Conservation (phyloP, 2,888 invertebrate species). For the Sussaba pulchella region DNA sequence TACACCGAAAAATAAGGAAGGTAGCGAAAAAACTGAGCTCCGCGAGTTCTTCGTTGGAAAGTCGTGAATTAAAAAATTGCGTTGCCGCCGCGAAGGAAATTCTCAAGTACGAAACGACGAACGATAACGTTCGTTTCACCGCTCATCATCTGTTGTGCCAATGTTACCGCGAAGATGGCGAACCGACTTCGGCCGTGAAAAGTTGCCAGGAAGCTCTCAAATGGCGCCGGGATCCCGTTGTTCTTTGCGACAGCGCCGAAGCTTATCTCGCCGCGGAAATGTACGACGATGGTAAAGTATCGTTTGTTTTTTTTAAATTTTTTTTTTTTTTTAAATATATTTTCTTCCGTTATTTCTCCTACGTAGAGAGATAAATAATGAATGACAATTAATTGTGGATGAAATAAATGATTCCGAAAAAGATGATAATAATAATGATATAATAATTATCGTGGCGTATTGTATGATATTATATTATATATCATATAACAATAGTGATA, state of each 20-base stretch:
- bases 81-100: conserved; percentile 89
- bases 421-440: no score
- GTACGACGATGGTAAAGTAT: conserved; percentile 92
- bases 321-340: conserved; percentile 18
- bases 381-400: no score
- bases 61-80: conserved; percentile 89
- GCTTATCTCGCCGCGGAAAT: conserved; percentile 95
- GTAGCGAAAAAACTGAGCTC: conserved; percentile 92
- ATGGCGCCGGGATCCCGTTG: conserved; percentile 90
- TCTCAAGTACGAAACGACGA: conserved; percentile 89
- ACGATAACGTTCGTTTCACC: conserved; percentile 89
- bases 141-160: conserved; percentile 93
- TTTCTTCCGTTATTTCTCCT: neutral
- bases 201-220: conserved; percentile 93
- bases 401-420: no score
- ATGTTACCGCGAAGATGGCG: conserved; percentile 91
- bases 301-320: conserved; percentile 3
- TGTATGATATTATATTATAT: no score
- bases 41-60: conserved; percentile 87
- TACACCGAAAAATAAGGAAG: conserved; percentile 98
- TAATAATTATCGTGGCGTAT: no score
- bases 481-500: no score
- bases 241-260: conserved; percentile 96
- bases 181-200: conserved; percentile 89
- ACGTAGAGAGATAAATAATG: no score